Evolutionary conservation across 1,140 invertebrate species (phyloP), one percentile per base, ranked within the genome.

Genomic region (Aphis gossypii): DNA sequence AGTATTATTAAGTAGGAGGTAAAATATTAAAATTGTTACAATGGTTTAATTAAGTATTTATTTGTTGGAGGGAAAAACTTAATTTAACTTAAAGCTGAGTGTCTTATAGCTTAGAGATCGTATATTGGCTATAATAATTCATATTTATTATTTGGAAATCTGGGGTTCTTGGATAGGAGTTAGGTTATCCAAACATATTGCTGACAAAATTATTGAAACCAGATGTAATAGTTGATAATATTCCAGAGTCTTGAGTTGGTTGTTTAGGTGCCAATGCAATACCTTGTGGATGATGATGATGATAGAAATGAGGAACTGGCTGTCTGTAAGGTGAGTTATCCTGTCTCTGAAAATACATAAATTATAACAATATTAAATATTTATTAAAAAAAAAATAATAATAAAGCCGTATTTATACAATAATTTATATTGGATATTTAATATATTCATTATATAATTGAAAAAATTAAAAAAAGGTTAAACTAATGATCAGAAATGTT

Each of bases 171-270:
- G 14, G 23, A 87, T 35, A 44, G 60, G n/a, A 76, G 18, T 68
- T 18, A n/a, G 6, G 5, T 92, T 96, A 97, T 94, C 97, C 97
- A 94, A 97, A 97, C 94, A 97, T 96, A 94, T 97, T 97, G 93
- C 96, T 97, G 60, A 97, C 96, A 94, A 98, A 96, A 94, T 96
- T 97, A 94, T 97, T 97, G 94, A 98, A 96, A 21, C 97, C 97
- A 94, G 96, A 97, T 94, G 96, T 97, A 94, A 98, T 96, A 56
- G 97, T 97, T 76, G 97, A 97, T 94, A 98, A 96, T 93, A 98
- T 96, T 41, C 97, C 97, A 46, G 83, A 0, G 20, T 91, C 89
- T 54, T 94, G 92, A 20, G 60, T 95, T 94, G 95, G 94, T 30
- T 95, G 95, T 84, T 93, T 95, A 94, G 51, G 94, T 95, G 95